Conservation (phyloP, 2,888 invertebrate genomes). For the Xestia c-nigrum region DNA sequence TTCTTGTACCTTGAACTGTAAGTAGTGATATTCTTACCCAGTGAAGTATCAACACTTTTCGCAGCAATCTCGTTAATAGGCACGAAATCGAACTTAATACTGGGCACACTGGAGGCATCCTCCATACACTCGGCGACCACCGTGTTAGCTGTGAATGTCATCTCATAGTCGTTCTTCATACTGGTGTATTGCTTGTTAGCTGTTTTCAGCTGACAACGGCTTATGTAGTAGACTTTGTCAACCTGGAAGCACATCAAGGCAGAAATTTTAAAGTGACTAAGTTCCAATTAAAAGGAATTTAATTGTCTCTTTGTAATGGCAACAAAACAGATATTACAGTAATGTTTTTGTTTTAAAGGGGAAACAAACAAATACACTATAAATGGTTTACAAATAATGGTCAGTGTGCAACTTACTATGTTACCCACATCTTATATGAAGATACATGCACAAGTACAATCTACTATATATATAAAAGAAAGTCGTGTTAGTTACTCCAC, state of each 20-base stretch:
- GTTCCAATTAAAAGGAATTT: background rate
- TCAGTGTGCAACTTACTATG: no score
- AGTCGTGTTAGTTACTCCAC: no score
- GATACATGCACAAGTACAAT: no score
- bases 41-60: slow-evolving; percentile 92
- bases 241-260: slow-evolving; percentile 85
- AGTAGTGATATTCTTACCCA: slow-evolving; percentile 91
- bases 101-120: slow-evolving; percentile 92
- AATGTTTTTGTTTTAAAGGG: background rate
- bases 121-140: slow-evolving; percentile 91
- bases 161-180: slow-evolving; percentile 98
- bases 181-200: slow-evolving; percentile 97
- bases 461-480: no score
- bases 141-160: slow-evolving; percentile 96
- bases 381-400: no score
- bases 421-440: no score
- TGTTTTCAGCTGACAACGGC: slow-evolving; percentile 95
- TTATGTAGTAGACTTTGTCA: slow-evolving; percentile 96
- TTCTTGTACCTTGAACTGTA: background rate
- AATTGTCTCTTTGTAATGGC: background rate
- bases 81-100: slow-evolving; percentile 94
- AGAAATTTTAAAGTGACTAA: background rate
- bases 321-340: background rate
- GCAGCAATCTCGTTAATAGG: slow-evolving; percentile 93
- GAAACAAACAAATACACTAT: no score